phyloP scores from a whole-genome alignment of 2,888 invertebrate species.

The Junonia oenone region DNA sequence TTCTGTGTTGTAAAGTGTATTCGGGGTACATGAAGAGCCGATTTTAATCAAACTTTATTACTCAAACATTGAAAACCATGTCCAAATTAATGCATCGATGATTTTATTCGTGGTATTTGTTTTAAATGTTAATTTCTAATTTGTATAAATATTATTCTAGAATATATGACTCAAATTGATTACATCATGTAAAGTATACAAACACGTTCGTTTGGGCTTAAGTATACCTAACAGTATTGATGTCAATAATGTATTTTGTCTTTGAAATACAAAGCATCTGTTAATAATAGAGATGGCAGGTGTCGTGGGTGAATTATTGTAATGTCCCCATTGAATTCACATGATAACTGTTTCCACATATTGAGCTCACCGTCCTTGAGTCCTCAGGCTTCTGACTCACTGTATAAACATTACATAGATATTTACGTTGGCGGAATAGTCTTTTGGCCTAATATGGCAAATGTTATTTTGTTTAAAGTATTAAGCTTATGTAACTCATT shows the following conservation, averaged over 20 bases:
- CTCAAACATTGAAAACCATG: too few species aligned
- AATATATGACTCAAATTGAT: not conserved
- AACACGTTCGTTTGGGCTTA: not conserved
- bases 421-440: constrained; percentile 65
- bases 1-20: too few species aligned
- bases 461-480: not conserved
- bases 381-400: constrained; percentile 65
- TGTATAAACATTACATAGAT: constrained; percentile 51
- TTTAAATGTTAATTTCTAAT: too few species aligned
- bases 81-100: too few species aligned
- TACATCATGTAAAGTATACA: not conserved
- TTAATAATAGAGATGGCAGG: constrained; percentile 24
- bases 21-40: too few species aligned
- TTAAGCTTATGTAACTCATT: not conserved
- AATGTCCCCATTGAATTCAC: constrained; percentile 47
- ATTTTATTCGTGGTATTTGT: too few species aligned
- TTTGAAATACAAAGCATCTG: constrained; percentile 14
- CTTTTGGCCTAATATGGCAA: constrained; percentile 53
- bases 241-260: not conserved
- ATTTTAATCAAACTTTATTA: too few species aligned
- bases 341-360: constrained; percentile 45
- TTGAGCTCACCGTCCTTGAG: constrained; percentile 70
- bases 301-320: constrained; percentile 52
- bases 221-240: not conserved
- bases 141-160: too few species aligned